phyloP scores from a whole-genome alignment of 1,140 invertebrate species.

The Venturia canescens region DNA sequence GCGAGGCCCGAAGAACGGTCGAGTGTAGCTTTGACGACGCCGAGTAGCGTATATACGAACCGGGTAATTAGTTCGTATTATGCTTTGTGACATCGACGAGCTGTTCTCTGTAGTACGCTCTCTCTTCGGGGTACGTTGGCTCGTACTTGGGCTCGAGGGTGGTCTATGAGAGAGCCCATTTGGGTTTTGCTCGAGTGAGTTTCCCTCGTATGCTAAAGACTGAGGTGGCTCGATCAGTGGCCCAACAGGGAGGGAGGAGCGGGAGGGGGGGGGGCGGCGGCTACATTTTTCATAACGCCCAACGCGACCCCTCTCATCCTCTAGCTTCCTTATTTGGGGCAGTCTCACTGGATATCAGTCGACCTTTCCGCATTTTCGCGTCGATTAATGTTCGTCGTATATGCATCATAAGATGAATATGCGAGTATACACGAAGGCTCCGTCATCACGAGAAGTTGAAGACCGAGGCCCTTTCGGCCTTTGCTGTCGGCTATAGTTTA shows the following conservation, averaged over 20 bases:
- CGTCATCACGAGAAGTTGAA: conserved; percentile 14
- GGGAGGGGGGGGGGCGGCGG: too few relatives aligned
- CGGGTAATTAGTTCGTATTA: conserved; percentile 70
- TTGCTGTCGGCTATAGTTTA: conserved; percentile 2
- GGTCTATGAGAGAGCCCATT: conserved; percentile 1
- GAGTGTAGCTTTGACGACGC: conserved; percentile 66
- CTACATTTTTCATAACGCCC: neutral
- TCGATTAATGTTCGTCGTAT: too few relatives aligned
- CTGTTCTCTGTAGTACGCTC: neutral
- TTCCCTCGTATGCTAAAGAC: neutral
- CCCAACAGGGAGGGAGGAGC: too few relatives aligned
- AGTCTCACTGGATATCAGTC: too few relatives aligned
- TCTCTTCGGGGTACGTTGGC: neutral
- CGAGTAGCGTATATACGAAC: conserved; percentile 48
- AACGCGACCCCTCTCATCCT: too few relatives aligned
- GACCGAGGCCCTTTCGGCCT: neutral
- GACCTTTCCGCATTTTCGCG: too few relatives aligned
- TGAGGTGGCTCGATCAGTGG: neutral
- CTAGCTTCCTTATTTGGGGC: too few relatives aligned
- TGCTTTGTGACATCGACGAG: conserved; percentile 65
- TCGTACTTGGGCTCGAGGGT: neutral
- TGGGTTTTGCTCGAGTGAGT: neutral
- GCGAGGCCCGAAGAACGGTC: conserved; percentile 55
- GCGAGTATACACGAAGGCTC: neutral
- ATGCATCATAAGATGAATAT: too few relatives aligned